Percentiles rank a stretch among this genome's conserved stretches.
phyloP scores from a whole-genome alignment of 2,113 vertebrate species.

The Nycticorax nycticorax region DNA sequence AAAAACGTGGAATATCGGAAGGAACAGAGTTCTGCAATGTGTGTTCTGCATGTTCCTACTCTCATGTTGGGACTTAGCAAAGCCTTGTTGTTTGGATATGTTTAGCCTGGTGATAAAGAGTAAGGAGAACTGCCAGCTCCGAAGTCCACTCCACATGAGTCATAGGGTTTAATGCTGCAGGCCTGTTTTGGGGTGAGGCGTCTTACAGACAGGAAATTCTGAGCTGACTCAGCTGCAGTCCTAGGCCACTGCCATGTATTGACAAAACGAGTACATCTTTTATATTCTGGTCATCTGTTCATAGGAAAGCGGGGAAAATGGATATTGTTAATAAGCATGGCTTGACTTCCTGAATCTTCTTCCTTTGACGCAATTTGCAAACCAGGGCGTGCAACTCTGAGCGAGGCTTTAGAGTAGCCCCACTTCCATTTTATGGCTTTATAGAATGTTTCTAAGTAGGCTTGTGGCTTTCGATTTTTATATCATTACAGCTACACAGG shows the following conservation, averaged over 20 bases:
- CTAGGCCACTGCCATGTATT: neutral
- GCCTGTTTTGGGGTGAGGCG: neutral
- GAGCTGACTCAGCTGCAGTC: neutral
- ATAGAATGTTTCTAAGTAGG: neutral
- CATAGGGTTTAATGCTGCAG: neutral
- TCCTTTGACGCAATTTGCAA: neutral
- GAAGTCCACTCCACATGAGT: accelerated
- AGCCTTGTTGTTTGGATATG: neutral
- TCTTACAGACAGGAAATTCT: neutral
- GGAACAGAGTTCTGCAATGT: neutral
- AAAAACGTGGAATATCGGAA: neutral
- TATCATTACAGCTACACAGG: neutral
- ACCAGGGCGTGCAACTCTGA: neutral
- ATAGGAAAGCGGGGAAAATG: neutral
- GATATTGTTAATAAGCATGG: neutral
- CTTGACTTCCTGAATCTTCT: neutral
- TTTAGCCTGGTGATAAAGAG: neutral
- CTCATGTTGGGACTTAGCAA: neutral
- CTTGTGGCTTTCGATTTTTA: neutral
- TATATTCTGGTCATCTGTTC: neutral
- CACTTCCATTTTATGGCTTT: neutral
- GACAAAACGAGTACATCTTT: neutral
- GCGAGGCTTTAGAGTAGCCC: accelerated
- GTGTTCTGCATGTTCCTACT: neutral
- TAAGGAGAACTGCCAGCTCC: neutral